A percentile compares a stretch with the other conserved stretches of the same genome.
Evolutionary conservation across 2,113 vertebrate species (phyloP).

Genomic region (Neodon shergylaensis): DNA sequence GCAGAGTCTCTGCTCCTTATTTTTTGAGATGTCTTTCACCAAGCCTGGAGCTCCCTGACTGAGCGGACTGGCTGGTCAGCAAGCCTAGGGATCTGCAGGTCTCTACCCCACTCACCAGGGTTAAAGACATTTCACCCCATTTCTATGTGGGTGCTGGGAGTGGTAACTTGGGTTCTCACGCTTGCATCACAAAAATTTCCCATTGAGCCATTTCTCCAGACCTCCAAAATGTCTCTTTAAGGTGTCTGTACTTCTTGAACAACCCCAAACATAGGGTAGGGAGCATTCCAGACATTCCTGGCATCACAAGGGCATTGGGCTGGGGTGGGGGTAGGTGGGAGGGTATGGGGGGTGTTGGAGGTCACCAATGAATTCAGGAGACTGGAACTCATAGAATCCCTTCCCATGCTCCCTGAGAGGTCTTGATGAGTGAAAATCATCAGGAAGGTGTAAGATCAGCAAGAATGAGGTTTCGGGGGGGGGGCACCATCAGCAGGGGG

Average conservation of each 20-base stretch:
- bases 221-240: background rate
- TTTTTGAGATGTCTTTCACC: background rate
- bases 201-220: background rate
- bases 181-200: background rate
- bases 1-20: background rate
- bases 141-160: too few relatives aligned
- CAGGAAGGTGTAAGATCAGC: constrained; percentile 30
- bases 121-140: too few relatives aligned
- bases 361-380: background rate
- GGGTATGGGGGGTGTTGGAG: background rate
- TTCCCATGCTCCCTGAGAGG: background rate
- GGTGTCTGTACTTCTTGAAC: background rate
- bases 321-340: too few relatives aligned
- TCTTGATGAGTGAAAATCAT: background rate
- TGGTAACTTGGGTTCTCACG: too few relatives aligned
- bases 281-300: background rate
- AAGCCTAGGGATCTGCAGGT: too few relatives aligned
- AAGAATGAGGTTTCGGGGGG: background rate
- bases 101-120: too few relatives aligned
- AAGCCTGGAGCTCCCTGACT: too few relatives aligned
- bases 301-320: background rate
- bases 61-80: too few relatives aligned
- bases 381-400: background rate
- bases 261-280: background rate
- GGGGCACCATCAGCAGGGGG: background rate